A percentile compares a stretch with the other conserved stretches of the same genome.
These are phyloP conservation scores for Melipona bicolor DNA, from an alignment of 2,888 invertebrate species.

Conservation along the genomic window DNA sequence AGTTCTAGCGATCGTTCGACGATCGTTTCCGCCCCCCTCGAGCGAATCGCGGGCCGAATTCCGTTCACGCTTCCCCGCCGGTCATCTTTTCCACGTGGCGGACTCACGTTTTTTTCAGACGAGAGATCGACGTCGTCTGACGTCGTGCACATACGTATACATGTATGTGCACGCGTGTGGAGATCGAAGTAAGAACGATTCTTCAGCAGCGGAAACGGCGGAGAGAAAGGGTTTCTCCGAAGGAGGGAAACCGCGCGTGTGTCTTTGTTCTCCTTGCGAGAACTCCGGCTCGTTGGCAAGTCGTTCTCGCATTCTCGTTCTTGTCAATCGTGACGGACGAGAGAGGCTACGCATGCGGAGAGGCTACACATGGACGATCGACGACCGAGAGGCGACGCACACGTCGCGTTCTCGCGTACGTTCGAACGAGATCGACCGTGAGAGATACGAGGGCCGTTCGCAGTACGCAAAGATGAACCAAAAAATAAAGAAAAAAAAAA, in stretches of 20 bases:
- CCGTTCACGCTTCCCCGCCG: constrained; percentile 22
- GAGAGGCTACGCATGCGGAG: background rate
- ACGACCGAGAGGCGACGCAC: background rate
- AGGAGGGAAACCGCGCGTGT: background rate
- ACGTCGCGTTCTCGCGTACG: constrained; percentile 19
- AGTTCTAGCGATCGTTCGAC: background rate
- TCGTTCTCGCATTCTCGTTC: background rate
- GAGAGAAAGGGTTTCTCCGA: background rate
- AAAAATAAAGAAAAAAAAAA: no score
- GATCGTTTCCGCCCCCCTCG: constrained; percentile 7
- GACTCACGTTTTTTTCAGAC: background rate
- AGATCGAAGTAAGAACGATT: constrained; percentile 71
- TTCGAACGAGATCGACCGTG: constrained; percentile 30
- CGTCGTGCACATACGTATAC: background rate
- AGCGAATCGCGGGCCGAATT: constrained; percentile 19
- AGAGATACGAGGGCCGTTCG: constrained; percentile 38
- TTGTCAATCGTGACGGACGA: background rate
- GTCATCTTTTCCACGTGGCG: background rate
- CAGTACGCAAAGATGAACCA: constrained; percentile 14
- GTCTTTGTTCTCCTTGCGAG: background rate
- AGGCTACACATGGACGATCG: background rate
- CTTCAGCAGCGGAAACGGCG: constrained; percentile 17
- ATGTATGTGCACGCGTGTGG: constrained; percentile 15
- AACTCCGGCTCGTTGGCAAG: background rate
- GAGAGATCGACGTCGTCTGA: constrained; percentile 28